Evolutionary conservation across 2,888 invertebrate genomes (phyloP), one percentile per base, ranked within the genome.

Genomic region (Drosophila koepferae): DNA sequence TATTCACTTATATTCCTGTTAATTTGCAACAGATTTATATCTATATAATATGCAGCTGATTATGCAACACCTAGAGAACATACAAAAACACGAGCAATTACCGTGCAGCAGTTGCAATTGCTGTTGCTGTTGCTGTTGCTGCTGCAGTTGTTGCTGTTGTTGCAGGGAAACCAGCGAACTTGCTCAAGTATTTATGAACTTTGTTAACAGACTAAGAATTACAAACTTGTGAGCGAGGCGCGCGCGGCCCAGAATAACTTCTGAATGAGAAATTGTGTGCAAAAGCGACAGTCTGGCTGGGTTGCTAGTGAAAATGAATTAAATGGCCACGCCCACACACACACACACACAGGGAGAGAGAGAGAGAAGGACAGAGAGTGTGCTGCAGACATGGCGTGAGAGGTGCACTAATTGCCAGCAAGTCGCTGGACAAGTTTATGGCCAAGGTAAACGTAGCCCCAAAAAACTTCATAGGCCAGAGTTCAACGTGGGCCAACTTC

Each of bases 161-260:
- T 51, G 74, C 43, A 58, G 68, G 72, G 61, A 58, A 74, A 72
- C 72, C 84, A 74, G 64, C 67, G 71, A 83, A 89, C 74, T 86
- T 90, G 62, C 75, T 71, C 72, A 89, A 90, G 89, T 87, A 89
- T 87, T 87, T 87, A 87, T 87, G 88, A 87, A 87, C 89, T 87
- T 87, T 90, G 82, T 87, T 87, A 90, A 90, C 87, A 81, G 90
- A 89, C 89, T 81, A 90, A 87, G 89, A 87, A 90, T 90, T 87
- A 83, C 86, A 90, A 87, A 87, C 90, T 90, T 86, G 81, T 70
- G 69, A 74, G 51, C 9, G 48, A n/a, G n/a, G 49, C 38, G 43
- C 60, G 69, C 75, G 59, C 49, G 63, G 70, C 34, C 44, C 58
- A 61, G 43, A 68, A 80, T n/a, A 90, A 90, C 77, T 87, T 90